phyloP scores from a whole-genome alignment of 2,113 vertebrate species.

The Callocephalon fimbriatum region DNA sequence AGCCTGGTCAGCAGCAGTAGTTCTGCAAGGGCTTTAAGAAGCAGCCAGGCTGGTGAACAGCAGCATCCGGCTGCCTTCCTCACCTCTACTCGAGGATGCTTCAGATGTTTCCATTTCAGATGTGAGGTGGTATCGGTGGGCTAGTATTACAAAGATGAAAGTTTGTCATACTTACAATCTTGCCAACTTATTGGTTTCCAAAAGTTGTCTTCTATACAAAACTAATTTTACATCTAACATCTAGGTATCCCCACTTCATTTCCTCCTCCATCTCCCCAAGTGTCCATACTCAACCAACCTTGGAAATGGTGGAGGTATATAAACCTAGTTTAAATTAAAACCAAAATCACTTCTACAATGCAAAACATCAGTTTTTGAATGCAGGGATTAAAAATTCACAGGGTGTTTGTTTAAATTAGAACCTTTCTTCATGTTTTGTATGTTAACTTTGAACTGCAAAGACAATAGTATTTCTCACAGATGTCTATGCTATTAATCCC shows the following conservation, averaged over 20 bases:
- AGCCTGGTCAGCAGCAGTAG: background rate
- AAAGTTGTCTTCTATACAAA: background rate
- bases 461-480: background rate
- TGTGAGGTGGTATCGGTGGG: background rate
- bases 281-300: background rate
- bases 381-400: background rate
- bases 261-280: background rate
- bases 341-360: background rate
- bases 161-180: background rate
- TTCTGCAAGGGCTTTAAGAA: background rate
- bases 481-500: background rate
- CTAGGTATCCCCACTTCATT: background rate
- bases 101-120: background rate
- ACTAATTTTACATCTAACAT: background rate
- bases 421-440: background rate
- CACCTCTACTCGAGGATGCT: background rate
- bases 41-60: no score
- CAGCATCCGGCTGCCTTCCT: background rate
- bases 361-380: background rate
- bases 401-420: background rate
- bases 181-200: background rate
- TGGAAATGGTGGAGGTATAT: background rate
- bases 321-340: background rate
- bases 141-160: background rate
- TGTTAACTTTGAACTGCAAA: background rate